Evolutionary conservation across 2,113 vertebrate genomes (phyloP).

Genomic region (Nibea albiflora): DNA sequence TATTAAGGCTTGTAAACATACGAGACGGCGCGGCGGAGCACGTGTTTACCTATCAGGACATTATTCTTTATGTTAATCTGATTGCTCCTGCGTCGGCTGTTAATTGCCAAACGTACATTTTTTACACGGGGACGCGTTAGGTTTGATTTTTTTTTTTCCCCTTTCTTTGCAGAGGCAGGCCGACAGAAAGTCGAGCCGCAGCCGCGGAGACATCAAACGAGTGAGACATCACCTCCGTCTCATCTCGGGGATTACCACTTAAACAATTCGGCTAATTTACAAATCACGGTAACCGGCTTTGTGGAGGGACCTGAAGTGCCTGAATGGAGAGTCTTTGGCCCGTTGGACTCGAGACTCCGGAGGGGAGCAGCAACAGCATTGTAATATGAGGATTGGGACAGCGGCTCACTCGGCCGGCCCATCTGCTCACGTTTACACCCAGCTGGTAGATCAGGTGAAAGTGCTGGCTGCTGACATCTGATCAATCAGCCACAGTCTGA

Average conservation of each 20-base stretch:
- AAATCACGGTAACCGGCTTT: slow-evolving; percentile 65
- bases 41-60: slow-evolving; percentile 76
- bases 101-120: slow-evolving; percentile 52
- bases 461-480: slow-evolving; percentile 78
- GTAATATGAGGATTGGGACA: slow-evolving; percentile 82
- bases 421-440: slow-evolving; percentile 84
- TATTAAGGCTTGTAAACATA: slow-evolving; percentile 77
- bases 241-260: slow-evolving; percentile 51
- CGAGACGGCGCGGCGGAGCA: slow-evolving; percentile 51
- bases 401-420: slow-evolving; percentile 73
- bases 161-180: background rate
- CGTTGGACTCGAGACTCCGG: slow-evolving; percentile 44
- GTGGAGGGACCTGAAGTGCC: slow-evolving; percentile 38
- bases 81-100: background rate
- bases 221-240: slow-evolving; percentile 32
- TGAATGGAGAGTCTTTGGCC: slow-evolving; percentile 55
- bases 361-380: slow-evolving; percentile 68
- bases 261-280: slow-evolving; percentile 65
- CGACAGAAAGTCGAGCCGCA: background rate
- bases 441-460: slow-evolving; percentile 84
- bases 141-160: background rate
- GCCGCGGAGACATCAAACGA: background rate
- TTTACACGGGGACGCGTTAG: slow-evolving; percentile 9
- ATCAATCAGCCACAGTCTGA: slow-evolving; percentile 72
- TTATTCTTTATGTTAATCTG: slow-evolving; percentile 72